phyloP scores from a whole-genome alignment of 2,113 vertebrate genomes.

The Hylia prasina region DNA sequence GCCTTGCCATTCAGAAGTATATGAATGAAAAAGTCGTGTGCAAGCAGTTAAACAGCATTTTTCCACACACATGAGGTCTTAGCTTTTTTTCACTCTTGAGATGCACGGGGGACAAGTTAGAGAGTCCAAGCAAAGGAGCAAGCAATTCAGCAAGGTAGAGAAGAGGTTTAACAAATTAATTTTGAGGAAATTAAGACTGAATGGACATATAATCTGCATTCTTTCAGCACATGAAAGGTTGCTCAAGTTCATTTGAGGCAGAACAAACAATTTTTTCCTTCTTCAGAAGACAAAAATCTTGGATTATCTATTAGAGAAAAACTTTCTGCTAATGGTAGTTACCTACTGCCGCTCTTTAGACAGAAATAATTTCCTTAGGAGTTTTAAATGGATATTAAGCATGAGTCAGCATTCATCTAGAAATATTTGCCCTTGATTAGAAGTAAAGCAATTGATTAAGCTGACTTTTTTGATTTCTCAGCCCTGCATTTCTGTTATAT shows the following conservation, averaged over 20 bases:
- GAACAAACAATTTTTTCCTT: neutral
- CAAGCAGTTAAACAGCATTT: neutral
- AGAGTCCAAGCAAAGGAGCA: neutral
- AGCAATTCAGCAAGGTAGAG: neutral
- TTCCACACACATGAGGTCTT: neutral
- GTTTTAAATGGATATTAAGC: neutral
- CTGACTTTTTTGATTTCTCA: neutral
- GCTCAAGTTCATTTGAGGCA: neutral
- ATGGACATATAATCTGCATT: neutral
- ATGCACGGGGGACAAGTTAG: neutral
- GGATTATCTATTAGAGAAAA: neutral
- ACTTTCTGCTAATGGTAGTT: neutral
- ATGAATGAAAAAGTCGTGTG: neutral
- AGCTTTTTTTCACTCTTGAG: neutral
- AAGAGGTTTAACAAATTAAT: neutral
- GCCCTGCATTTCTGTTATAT: neutral
- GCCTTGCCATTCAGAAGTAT: neutral
- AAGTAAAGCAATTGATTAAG: neutral
- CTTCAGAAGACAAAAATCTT: neutral
- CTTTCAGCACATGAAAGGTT: neutral
- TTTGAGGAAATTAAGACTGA: neutral
- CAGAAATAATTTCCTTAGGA: neutral
- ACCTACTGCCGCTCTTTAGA: neutral
- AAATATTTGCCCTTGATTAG: neutral
- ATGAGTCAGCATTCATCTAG: neutral